These are phyloP conservation scores for Odontamblyopus rebecca DNA, from an alignment of 2,797 vertebrate species.

Conservation along the genomic window DNA sequence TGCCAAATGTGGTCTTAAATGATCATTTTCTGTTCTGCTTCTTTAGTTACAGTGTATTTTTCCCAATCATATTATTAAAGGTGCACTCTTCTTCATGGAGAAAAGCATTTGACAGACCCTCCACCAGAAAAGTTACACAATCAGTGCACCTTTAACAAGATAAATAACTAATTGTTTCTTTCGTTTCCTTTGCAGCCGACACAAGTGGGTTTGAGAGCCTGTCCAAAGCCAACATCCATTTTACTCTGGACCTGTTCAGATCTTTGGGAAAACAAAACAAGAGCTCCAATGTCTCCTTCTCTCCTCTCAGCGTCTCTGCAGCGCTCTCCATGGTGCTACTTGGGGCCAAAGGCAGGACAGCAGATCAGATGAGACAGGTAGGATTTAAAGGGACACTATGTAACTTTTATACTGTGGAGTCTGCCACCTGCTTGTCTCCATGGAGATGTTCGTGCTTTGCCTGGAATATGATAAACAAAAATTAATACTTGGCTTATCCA, in stretches of 20 bases:
- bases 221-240: slow-evolving; percentile 4
- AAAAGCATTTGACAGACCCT: no score
- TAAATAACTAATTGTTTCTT: not conserved
- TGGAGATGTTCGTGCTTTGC: no score
- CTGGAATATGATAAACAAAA: no score
- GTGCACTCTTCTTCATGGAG: no score
- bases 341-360: not conserved
- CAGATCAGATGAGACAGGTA: not conserved
- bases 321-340: not conserved
- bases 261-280: not conserved
- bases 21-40: no score
- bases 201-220: not conserved
- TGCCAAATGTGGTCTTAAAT: no score
- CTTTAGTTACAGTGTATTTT: no score
- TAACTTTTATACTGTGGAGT: no score
- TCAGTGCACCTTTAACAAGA: not conserved
- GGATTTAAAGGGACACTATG: no score
- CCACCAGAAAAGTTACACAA: no score
- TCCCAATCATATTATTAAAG: not conserved
- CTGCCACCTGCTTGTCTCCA: no score
- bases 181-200: not conserved
- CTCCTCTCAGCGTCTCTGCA: slow-evolving; percentile 1
- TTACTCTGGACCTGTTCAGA: slow-evolving; percentile 1
- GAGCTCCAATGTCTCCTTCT: slow-evolving; percentile 2
- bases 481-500: no score